Evolutionary conservation across 37 sponge, comb jelly and placozoan species (phyloP), one percentile per base, ranked within the genome.

Genomic region (Theonella swinhoei): DNA sequence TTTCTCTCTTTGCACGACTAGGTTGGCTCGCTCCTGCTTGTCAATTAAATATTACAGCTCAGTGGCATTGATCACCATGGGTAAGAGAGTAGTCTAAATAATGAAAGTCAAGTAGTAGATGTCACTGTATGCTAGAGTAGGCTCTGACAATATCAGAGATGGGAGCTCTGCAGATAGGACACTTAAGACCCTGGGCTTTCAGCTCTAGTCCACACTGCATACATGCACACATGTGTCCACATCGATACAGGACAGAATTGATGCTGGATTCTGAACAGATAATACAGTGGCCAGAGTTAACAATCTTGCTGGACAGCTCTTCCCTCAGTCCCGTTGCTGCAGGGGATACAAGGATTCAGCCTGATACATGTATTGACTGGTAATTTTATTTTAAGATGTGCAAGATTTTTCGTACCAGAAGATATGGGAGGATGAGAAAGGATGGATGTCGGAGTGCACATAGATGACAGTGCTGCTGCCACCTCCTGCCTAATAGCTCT

Each of bases 171-270:
- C 97, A 96, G 39, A 96, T 83, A 28, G 97, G 97, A 74, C 97
- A 96, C 75, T 91, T 88, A 67, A 89, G 92, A 20, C 78, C 76
- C 69, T 88, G 84, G 26, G 77, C 82, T 64, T 86, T 85, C 78
- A 96, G 88, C 72, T 88, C 89, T 78, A 89, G 72, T 1, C 91
- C 97, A 77, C 97, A 96, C 42, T 80, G 76, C 78, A 86, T 88
- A 77, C 93, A 93, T 41, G 85, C 85, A 79, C 97, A 96, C 89
- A 96, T 89, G 89, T 96, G 97, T 3, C 97, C 97, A 81, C 97
- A 96, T 33, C 91, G 87, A 90, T 96, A 96, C 34, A 96, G 74
- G 42, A 89, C 92, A 38, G 94, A 88, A 80, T 93, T 94, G 37
- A 91, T 88, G 60, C 75, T 58, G 24, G 67, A 71, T 61, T 88